Percentiles rank a stretch among this genome's conserved stretches.
phyloP scores from a whole-genome alignment of 2,888 invertebrate species.

The Lithodes maja region DNA sequence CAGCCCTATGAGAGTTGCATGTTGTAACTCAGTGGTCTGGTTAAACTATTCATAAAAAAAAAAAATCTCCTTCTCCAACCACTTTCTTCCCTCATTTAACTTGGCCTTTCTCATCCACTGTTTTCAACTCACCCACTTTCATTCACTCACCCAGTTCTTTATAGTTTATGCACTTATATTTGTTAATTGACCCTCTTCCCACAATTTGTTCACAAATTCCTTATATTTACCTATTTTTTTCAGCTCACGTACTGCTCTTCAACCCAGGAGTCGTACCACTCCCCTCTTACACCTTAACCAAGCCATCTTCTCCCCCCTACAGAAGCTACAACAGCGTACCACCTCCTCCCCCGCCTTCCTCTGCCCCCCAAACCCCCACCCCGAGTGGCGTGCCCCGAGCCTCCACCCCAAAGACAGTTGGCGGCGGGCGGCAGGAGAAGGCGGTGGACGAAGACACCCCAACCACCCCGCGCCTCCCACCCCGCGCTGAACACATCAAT shows the following conservation, averaged over 20 bases:
- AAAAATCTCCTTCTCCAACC: neutral
- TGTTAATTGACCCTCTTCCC: no score
- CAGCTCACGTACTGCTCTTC: no score
- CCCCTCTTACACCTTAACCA: no score
- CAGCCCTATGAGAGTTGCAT: no score
- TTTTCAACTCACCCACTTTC: neutral
- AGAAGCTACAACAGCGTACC: constrained; percentile 53
- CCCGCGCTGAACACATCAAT: constrained; percentile 46
- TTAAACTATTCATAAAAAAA: no score
- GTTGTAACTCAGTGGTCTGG: no score
- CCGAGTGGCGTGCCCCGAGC: constrained; percentile 41
- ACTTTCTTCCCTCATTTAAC: neutral
- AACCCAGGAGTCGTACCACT: no score
- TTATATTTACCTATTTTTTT: no score
- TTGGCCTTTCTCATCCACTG: neutral
- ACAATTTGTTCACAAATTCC: no score
- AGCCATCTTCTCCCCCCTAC: neutral
- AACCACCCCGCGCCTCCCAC: constrained; percentile 53
- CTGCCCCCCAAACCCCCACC: constrained; percentile 47
- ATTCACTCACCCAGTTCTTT: neutral
- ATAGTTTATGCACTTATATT: no score
- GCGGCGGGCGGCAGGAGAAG: constrained; percentile 36
- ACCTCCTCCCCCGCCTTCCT: constrained; percentile 31
- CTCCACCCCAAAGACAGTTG: constrained; percentile 53
- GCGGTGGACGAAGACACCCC: constrained; percentile 52